Conservation (phyloP, 2,797 vertebrate genomes). For the Stomatorhinus walkeri region DNA sequence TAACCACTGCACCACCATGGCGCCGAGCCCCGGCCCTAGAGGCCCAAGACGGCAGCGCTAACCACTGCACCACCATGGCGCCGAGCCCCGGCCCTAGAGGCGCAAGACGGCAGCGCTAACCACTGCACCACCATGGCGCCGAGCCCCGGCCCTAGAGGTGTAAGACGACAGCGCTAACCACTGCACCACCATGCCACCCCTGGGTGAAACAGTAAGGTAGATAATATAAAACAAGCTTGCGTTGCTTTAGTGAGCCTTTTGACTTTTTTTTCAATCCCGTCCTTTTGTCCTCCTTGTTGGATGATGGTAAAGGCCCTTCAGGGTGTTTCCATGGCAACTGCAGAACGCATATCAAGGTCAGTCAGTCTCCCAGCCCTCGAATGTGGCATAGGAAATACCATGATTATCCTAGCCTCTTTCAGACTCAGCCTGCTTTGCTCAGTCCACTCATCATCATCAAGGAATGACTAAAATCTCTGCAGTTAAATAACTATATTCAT, state of each 20-base stretch:
- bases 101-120: neutral
- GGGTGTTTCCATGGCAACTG: constrained; percentile 78
- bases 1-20: too few species aligned
- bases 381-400: constrained; percentile 43
- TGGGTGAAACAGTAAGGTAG: neutral
- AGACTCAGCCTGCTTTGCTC: constrained; percentile 15
- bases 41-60: too few species aligned
- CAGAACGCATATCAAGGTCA: constrained; percentile 70
- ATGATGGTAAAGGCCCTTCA: constrained; percentile 57
- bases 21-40: too few species aligned
- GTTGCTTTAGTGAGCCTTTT: neutral
- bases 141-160: neutral
- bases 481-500: neutral
- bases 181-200: neutral
- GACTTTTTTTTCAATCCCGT: neutral
- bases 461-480: neutral
- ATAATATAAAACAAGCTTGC: neutral
- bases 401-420: constrained; percentile 28
- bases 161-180: neutral
- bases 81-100: too few species aligned
- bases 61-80: too few species aligned
- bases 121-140: too few species aligned
- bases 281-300: constrained; percentile 46
- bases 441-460: neutral
- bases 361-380: constrained; percentile 50